Percentiles rank a stretch among this genome's conserved stretches.
These are phyloP conservation scores for Darevskia nairensis DNA, from an alignment of 2,797 vertebrate genomes.

Conservation along the genomic window DNA sequence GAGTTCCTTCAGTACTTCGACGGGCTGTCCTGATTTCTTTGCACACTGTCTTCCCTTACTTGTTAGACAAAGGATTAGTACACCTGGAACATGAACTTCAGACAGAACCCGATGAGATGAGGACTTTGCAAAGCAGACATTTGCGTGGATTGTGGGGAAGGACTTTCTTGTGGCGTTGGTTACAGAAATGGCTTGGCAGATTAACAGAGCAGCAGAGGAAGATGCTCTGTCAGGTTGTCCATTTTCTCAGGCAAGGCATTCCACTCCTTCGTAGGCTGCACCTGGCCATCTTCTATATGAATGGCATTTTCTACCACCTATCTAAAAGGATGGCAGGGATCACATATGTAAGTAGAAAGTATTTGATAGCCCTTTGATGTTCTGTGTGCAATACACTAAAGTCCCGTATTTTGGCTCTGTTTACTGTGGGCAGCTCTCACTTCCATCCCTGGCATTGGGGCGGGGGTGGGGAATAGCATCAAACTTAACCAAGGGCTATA, in stretches of 20 bases:
- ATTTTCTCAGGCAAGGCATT: slow-evolving; percentile 78
- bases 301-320: slow-evolving; percentile 88
- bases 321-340: slow-evolving; percentile 87
- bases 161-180: slow-evolving; percentile 74
- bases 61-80: slow-evolving; percentile 86
- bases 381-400: not conserved
- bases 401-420: not conserved
- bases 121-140: slow-evolving; percentile 39
- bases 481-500: not conserved
- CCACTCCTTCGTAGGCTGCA: slow-evolving; percentile 85
- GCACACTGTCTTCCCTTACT: slow-evolving; percentile 86
- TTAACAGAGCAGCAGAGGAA: slow-evolving; percentile 84
- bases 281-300: slow-evolving; percentile 89
- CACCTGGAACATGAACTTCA: slow-evolving; percentile 90
- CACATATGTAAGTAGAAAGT: slow-evolving; percentile 84
- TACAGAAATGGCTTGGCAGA: slow-evolving; percentile 62
- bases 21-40: slow-evolving; percentile 80
- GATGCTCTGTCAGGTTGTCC: slow-evolving; percentile 66
- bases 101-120: slow-evolving; percentile 12
- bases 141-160: not conserved
- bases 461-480: not conserved
- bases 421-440: not conserved
- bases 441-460: not conserved
- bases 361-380: not conserved
- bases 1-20: slow-evolving; percentile 81